These are phyloP conservation scores for Alethe castanea DNA, from an alignment of 2,113 vertebrate species.

Conservation along the genomic window DNA sequence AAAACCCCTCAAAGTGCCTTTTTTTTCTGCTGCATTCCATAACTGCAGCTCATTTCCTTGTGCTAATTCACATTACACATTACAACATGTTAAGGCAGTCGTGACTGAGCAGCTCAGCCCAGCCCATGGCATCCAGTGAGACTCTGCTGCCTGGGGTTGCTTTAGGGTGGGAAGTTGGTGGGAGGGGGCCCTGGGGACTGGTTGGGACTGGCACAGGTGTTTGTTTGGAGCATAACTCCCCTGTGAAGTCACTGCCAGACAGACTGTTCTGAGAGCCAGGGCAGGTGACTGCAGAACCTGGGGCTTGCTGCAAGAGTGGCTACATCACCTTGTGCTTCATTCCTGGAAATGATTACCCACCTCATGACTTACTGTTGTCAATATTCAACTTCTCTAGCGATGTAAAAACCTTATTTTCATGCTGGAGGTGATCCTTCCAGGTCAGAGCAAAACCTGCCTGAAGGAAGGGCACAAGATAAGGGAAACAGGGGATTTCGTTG, in stretches of 20 bases:
- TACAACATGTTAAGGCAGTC: fast-evolving
- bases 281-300: background rate
- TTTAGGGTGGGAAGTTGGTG: fast-evolving
- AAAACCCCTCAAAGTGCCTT: fast-evolving
- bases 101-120: background rate
- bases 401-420: background rate
- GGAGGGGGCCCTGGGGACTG: too few relatives aligned
- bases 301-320: background rate
- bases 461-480: background rate
- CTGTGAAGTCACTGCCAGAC: background rate
- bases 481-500: background rate
- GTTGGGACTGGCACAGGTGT: fast-evolving
- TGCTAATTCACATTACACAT: background rate
- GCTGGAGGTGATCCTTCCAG: background rate
- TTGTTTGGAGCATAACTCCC: too few relatives aligned
- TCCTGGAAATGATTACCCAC: background rate
- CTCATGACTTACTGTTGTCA: fast-evolving
- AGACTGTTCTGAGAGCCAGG: background rate
- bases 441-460: background rate
- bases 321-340: background rate
- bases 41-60: background rate
- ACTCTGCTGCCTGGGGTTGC: background rate
- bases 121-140: fast-evolving
- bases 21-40: background rate
- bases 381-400: background rate